Evolutionary conservation across 2,113 vertebrate species (phyloP).

Genomic region (Osmerus eperlanus): DNA sequence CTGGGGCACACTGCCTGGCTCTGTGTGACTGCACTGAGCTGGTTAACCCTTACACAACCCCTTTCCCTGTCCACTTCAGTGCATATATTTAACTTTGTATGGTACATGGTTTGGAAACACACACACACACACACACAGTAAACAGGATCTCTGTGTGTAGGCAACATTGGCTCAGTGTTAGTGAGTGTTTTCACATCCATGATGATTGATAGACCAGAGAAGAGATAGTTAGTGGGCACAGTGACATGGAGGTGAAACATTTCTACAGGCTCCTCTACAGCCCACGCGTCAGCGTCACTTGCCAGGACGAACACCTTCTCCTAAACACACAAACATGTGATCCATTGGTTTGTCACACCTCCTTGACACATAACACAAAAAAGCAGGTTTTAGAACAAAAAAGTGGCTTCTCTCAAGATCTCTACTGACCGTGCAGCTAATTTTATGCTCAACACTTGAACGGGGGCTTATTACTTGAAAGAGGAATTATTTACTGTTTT

Average conservation of each 20-base stretch:
- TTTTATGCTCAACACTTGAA: no score
- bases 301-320: constrained; percentile 2
- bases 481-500: no score
- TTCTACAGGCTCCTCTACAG: constrained; percentile 14
- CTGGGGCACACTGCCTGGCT: constrained; percentile 31
- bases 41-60: constrained; percentile 14
- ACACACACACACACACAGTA: not conserved
- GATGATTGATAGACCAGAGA: constrained; percentile 11
- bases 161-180: not conserved
- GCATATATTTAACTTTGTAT: not conserved
- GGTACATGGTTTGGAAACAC: constrained; percentile 1
- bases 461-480: no score
- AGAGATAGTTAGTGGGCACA: constrained; percentile 1
- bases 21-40: constrained; percentile 10
- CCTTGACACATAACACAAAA: no score
- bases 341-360: no score
- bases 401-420: no score
- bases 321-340: constrained; percentile 12
- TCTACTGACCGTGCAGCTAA: no score
- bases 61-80: not conserved
- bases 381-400: no score
- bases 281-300: not conserved
- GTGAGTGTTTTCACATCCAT: constrained; percentile 6
- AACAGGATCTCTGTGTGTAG: not conserved
- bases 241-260: constrained; percentile 36